Evolutionary conservation across 2,113 vertebrate genomes (phyloP), one percentile per base, ranked within the genome.

Genomic region (Sciurus niger): DNA sequence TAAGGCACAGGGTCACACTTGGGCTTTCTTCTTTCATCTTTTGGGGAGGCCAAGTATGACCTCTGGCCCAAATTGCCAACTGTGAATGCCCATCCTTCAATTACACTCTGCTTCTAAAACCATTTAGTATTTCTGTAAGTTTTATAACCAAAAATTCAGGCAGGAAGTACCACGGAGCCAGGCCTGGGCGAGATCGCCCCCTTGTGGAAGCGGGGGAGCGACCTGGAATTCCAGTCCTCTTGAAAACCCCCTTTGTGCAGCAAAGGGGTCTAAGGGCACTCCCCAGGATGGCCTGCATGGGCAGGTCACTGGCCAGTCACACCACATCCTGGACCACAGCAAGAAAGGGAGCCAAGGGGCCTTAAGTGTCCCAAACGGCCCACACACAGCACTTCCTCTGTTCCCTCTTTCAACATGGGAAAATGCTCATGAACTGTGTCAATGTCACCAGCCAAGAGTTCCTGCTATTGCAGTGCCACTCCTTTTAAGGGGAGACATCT

Each of bases 141-240:
- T 72, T 37, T 37, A 37, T 48, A 68, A 53, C 34, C 30, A 73
- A 74, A 46, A 18, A 51, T 6, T 24, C 16, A 30, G 7, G 48
- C 55, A 7, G 9, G 0, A 46, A 20, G 16, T 1, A 8, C 3
- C 6, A 0, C 0, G 14, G 1, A 25, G 8, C 60, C 8, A 4
- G 2, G 6, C 18, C 11, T 28, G 77, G 63, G 53, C 12, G 13
- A 51, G 87, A 2, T 34, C 2, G n/a, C 55, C 84, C 78, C 67
- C 65, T 43, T 3, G 73, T 46, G 73, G 79, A 43, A 53, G 46
- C 10, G 20, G n/a, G 46, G 18, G 46, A 51, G 11, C 17, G 14
- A 25, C 70, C 18, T 1, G 7, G 13, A 8, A 2, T 4, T 43
- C 51, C 60, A 7, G 67, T 25, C 14, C 17, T 24, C 14, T 55